Conservation (phyloP, 2,888 invertebrate species). For the Heliconius hortense region DNA sequence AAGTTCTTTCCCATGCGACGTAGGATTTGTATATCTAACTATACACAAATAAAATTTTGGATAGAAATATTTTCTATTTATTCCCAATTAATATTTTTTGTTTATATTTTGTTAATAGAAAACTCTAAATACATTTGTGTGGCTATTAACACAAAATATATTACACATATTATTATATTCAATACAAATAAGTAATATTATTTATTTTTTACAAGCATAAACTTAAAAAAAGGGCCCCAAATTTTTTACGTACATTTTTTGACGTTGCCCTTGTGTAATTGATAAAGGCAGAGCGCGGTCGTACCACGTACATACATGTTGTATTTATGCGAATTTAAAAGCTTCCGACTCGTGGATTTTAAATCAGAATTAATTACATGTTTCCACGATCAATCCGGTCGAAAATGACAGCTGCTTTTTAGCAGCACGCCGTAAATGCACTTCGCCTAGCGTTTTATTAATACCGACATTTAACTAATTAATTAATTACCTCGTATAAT, state of each 20-base stretch:
- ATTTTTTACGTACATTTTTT: slow-evolving; percentile 55
- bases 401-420: slow-evolving; percentile 51
- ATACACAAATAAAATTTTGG: neutral
- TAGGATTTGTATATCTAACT: neutral
- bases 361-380: slow-evolving; percentile 71
- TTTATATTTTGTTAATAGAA: neutral
- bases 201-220: slow-evolving; percentile 2
- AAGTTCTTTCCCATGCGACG: neutral
- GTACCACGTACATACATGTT: slow-evolving; percentile 64
- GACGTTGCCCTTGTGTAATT: slow-evolving; percentile 69
- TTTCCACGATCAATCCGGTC: slow-evolving; percentile 61
- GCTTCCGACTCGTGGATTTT: slow-evolving; percentile 68
- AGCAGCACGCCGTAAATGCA: slow-evolving; percentile 36
- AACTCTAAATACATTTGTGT: neutral
- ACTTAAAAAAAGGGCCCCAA: slow-evolving; percentile 43
- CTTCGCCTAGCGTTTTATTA: slow-evolving; percentile 37
- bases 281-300: slow-evolving; percentile 70
- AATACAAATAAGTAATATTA: slow-evolving; percentile 12
- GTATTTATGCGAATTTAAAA: slow-evolving; percentile 79
- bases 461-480: slow-evolving; percentile 39
- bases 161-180: neutral
- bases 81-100: neutral
- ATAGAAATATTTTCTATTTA: neutral
- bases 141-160: neutral
- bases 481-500: slow-evolving; percentile 36